These are phyloP conservation scores for Drosophila testacea DNA, from an alignment of 2,888 invertebrate genomes.

Conservation along the genomic window DNA sequence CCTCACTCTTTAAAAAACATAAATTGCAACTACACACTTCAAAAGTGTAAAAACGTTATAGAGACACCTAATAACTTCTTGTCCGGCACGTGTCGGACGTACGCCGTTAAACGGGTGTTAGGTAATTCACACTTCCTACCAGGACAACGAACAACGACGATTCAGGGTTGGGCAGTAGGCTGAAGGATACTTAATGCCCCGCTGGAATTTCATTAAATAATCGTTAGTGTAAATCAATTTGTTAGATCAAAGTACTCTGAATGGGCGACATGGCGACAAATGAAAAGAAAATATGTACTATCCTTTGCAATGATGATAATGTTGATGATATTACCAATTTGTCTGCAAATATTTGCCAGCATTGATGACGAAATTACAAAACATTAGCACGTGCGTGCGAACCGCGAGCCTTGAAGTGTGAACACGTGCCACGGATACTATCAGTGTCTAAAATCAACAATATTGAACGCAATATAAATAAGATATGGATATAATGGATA, in stretches of 20 bases:
- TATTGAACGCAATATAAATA: conserved; percentile 40
- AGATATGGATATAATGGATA: neutral
- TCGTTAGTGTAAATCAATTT: conserved; percentile 78
- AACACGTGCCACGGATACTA: conserved; percentile 78
- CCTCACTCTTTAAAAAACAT: neutral
- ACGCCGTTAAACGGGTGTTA: conserved; percentile 54
- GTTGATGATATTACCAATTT: conserved; percentile 71
- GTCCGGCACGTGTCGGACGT: conserved; percentile 61
- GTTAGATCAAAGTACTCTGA: conserved; percentile 68
- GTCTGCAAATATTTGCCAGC: conserved; percentile 66
- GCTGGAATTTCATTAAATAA: conserved; percentile 80
- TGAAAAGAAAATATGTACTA: conserved; percentile 68
- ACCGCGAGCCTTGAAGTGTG: conserved; percentile 74
- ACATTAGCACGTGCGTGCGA: conserved; percentile 65
- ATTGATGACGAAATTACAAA: conserved; percentile 64
- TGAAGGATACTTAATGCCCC: conserved; percentile 18
- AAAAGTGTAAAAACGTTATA: conserved; percentile 29
- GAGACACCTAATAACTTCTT: conserved; percentile 62
- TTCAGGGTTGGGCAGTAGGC: conserved; percentile 7
- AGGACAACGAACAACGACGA: conserved; percentile 38
- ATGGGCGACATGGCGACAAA: conserved; percentile 76
- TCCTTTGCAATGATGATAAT: conserved; percentile 8
- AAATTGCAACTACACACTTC: conserved; percentile 2
- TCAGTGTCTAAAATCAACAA: conserved; percentile 77
- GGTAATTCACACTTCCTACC: conserved; percentile 76